Evolutionary conservation across 2,888 invertebrate species (phyloP), one percentile per base, ranked within the genome.

Genomic region (Nephrotoma guestfalica): DNA sequence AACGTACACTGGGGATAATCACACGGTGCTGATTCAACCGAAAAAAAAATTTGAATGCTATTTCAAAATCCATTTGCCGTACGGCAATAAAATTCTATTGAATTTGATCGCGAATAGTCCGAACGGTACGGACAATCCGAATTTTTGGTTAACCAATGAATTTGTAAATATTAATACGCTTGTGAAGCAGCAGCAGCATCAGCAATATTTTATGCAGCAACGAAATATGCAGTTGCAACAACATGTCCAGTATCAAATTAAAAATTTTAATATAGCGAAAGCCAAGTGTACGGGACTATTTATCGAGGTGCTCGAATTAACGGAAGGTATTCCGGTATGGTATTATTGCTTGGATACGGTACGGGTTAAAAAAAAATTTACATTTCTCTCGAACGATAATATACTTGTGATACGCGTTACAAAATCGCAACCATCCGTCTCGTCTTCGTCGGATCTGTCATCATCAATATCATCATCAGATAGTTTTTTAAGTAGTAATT

Each of bases 11-110:
- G 92, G 92, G 86, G 92, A 93, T 88, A 95, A 94, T 92, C 95
- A 94, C 89, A 93, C 94, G 89, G 94, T 94, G 92, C 94, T 94
- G 90, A 92, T 94, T 89, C 93, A 93, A 88, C 94, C 94, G 6
- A 93, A 92, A 0, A 91, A 92, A 13, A 93, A 93, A 84, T 90
- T 95, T 41, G 92, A 93, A 88, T 95, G 96, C 90, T 94, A 94
- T 41, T 95, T 95, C 90, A 92, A 93, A 88, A 94, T 95, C 86
- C 94, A 94, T 89, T 90, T 95, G 88, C 95, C 95, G 2, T 95
- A 94, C 89, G 95, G 96, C 2, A 94, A 95, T 90, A 92, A 94
- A 87, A 93, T 95, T 9, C 93, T 94, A 86, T 87, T 90, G 87
- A 93, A 90, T 93, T 93, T 92, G 94, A 93, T 87, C 87, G 89